phyloP scores from a whole-genome alignment of 2,797 vertebrate genomes.

The Pitangus sulphuratus region DNA sequence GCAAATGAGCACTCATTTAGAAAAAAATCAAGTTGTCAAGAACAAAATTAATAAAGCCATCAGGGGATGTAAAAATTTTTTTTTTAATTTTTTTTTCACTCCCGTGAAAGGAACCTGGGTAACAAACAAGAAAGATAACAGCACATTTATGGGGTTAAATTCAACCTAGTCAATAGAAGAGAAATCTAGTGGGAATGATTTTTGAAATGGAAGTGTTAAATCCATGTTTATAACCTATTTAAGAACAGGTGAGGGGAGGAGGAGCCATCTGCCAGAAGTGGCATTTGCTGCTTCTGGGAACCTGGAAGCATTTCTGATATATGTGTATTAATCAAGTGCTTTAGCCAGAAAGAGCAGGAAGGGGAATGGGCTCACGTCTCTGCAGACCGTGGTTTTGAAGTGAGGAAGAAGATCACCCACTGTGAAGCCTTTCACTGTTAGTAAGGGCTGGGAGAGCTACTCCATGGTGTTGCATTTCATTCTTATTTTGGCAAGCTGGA shows the following conservation, averaged over 20 bases:
- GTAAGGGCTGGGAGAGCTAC: not conserved
- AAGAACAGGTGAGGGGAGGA: not conserved
- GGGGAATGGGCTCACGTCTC: not conserved
- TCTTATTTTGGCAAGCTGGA: not conserved
- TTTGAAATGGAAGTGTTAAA: not conserved
- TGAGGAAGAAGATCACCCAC: accelerated
- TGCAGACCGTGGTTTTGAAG: not conserved
- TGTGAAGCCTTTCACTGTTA: not conserved
- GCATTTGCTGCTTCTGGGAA: not conserved
- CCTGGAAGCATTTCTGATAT: not conserved
- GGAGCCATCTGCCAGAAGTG: not conserved
- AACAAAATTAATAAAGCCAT: not conserved
- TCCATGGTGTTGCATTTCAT: not conserved
- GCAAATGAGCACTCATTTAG: not conserved
- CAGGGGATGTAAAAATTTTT: not conserved
- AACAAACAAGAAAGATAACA: not conserved
- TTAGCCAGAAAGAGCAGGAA: not conserved
- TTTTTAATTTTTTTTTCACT: not conserved
- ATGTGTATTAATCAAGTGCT: not conserved
- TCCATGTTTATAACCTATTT: not conserved
- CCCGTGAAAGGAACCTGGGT: not conserved
- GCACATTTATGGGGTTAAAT: not conserved
- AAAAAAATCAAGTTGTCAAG: not conserved
- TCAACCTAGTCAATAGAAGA: not conserved
- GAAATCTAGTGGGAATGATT: not conserved